Evolutionary conservation across 2,797 vertebrate genomes (phyloP).

Genomic region (Neomorphus geoffroyi): DNA sequence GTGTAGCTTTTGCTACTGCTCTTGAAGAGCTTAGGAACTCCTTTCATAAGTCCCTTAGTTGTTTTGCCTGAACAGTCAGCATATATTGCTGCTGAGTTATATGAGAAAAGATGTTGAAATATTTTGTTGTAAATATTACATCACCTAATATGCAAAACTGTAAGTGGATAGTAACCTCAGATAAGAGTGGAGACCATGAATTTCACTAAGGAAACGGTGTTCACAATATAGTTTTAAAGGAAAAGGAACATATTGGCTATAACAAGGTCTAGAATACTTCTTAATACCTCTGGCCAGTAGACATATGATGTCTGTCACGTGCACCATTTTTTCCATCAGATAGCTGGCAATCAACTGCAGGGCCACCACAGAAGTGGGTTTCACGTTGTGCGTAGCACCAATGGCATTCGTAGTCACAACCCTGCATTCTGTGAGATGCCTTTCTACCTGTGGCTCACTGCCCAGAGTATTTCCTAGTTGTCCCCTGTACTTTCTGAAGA

Average conservation of each 20-base stretch:
- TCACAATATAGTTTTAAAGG: neutral
- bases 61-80: conserved; percentile 15
- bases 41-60: neutral
- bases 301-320: neutral
- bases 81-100: conserved; percentile 24
- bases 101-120: neutral
- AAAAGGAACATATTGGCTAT: neutral
- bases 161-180: neutral
- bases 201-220: neutral
- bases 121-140: conserved; percentile 21
- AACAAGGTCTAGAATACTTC: neutral
- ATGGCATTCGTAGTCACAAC: neutral
- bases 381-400: neutral
- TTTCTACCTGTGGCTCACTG: fast-evolving
- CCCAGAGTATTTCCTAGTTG: neutral
- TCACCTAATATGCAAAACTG: neutral
- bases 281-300: neutral
- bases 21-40: neutral
- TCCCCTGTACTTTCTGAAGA: neutral
- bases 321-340: neutral
- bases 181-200: neutral
- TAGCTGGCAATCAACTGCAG: neutral
- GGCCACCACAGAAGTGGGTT: neutral
- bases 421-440: neutral
- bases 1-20: neutral